A percentile compares a stretch with the other conserved stretches of the same genome.
Evolutionary conservation across 1,140 invertebrate species (phyloP).

Genomic region (Drosophila hydei): DNA sequence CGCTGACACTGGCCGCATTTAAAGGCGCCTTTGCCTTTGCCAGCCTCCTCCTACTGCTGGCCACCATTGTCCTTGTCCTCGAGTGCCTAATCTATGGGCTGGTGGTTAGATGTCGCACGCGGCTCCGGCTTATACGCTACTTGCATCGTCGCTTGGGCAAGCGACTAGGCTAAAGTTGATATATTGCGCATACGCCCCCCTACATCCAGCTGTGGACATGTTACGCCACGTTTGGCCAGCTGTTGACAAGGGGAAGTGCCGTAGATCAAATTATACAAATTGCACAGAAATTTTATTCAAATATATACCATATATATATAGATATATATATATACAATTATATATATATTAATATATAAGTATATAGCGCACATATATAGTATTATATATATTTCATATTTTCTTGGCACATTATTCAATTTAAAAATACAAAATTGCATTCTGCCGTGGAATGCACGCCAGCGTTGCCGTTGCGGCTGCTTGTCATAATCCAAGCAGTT

Average conservation of each 20-base stretch:
- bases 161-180: background rate
- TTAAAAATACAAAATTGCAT: constrained; percentile 80
- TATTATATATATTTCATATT: constrained; percentile 54
- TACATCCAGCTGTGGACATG: too few relatives aligned
- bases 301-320: constrained; percentile 43
- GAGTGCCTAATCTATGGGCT: constrained; percentile 48
- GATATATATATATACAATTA: constrained; percentile 4
- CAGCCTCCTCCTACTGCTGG: constrained; percentile 43
- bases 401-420: constrained; percentile 82
- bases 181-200: constrained; percentile 33
- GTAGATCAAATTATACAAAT: constrained; percentile 22
- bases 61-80: constrained; percentile 48
- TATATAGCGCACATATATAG: constrained; percentile 38
- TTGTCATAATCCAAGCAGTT: constrained; percentile 75
- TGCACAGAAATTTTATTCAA: constrained; percentile 21
- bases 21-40: constrained; percentile 61
- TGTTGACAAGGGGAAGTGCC: constrained; percentile 5
- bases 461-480: constrained; percentile 68
- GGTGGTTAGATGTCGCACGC: constrained; percentile 40
- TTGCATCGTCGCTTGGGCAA: constrained; percentile 44
- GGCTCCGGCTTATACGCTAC: constrained; percentile 38
- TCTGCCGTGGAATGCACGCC: constrained; percentile 72
- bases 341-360: constrained; percentile 26
- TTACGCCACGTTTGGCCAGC: constrained; percentile 18
- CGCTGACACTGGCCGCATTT: constrained; percentile 61